Percentiles rank a stretch among this genome's conserved stretches.
Conservation (phyloP, 2,113 vertebrate species). For the Neotoma lepida region DNA sequence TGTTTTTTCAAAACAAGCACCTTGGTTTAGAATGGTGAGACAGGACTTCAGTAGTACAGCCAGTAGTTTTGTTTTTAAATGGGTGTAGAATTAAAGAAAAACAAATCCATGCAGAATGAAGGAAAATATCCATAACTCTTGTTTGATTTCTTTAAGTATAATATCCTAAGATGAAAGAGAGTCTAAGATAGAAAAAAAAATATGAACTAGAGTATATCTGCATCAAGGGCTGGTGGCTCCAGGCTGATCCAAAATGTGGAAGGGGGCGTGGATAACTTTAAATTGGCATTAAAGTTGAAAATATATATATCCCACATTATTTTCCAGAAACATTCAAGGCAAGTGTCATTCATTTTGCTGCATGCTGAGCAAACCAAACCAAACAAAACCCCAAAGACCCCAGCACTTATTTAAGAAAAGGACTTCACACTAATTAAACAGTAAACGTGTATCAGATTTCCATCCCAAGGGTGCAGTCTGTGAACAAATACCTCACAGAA, state of each 20-base stretch:
- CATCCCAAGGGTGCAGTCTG: not conserved
- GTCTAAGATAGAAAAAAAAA: not conserved
- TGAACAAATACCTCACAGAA: constrained; percentile 75
- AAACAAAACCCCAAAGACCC: not conserved
- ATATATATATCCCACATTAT: not conserved
- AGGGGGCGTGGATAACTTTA: not conserved
- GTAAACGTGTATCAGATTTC: not conserved
- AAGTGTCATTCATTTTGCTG: not conserved
- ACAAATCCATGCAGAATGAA: not conserved
- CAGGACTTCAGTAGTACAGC: not conserved
- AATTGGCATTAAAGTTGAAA: not conserved
- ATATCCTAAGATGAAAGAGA: not conserved
- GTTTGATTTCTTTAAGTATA: constrained; percentile 18
- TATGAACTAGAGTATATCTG: not conserved
- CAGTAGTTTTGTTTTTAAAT: not conserved
- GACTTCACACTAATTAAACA: not conserved
- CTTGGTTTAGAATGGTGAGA: not conserved
- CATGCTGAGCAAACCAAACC: not conserved
- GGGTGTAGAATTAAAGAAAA: not conserved
- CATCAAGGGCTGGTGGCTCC: not conserved
- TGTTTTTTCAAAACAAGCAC: constrained; percentile 23
- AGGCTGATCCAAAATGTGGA: not conserved
- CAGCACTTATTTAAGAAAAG: not conserved
- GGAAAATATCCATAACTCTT: not conserved
- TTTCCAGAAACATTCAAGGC: not conserved